These are phyloP conservation scores for Channallabes apus DNA, from an alignment of 2,797 vertebrate species.

Conservation along the genomic window DNA sequence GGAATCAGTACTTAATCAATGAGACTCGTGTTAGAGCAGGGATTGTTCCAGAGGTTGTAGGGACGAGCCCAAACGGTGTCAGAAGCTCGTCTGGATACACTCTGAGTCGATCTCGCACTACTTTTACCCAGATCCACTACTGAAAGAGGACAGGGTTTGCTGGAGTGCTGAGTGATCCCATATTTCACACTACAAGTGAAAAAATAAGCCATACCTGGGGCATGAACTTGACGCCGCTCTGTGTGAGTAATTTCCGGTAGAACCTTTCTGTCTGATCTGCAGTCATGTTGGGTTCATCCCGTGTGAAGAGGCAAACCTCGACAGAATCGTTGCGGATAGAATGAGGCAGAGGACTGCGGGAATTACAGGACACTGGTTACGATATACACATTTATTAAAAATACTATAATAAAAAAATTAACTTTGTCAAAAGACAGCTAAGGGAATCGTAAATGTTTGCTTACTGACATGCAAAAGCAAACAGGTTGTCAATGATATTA, in stretches of 20 bases:
- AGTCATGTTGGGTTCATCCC: constrained; percentile 86
- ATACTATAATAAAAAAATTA: too few relatives aligned
- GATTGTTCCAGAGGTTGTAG: constrained; percentile 61
- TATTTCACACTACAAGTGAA: neutral
- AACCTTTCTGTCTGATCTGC: constrained; percentile 85
- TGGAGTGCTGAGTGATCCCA: constrained; percentile 40
- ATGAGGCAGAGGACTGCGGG: constrained; percentile 81
- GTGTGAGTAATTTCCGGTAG: constrained; percentile 82
- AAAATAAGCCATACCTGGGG: constrained; percentile 74
- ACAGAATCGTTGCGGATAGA: constrained; percentile 74
- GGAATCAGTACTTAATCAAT: neutral
- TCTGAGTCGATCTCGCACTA: constrained; percentile 57
- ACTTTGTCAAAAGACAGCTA: neutral
- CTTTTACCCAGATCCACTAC: constrained; percentile 51
- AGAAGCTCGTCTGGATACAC: constrained; percentile 58
- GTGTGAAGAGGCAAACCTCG: constrained; percentile 93
- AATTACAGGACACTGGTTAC: neutral
- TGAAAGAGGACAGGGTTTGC: constrained; percentile 53
- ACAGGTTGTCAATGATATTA: neutral
- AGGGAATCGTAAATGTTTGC: neutral
- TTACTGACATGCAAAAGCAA: neutral
- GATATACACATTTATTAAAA: neutral
- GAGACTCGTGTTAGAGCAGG: neutral
- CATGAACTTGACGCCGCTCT: constrained; percentile 76
- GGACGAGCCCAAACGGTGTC: constrained; percentile 52